Percentiles rank a stretch among this genome's conserved stretches.
Conservation (phyloP, 2,888 invertebrate genomes). For the Carabus problematicus region DNA sequence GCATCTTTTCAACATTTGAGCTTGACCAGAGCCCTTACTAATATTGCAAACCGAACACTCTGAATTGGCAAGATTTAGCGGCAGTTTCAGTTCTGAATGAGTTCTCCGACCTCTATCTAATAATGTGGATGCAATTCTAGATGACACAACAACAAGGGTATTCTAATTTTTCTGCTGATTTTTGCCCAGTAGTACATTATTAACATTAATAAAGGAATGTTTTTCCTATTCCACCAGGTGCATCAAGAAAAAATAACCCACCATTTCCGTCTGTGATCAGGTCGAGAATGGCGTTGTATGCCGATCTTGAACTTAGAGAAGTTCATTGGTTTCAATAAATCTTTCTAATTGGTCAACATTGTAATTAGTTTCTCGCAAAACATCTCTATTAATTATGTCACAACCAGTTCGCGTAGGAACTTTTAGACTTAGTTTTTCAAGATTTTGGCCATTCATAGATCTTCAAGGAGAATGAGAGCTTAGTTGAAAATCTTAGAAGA, state of each 20-base stretch:
- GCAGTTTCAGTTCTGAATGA: conserved; percentile 55
- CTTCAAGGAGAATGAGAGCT: conserved; percentile 9
- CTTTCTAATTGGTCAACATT: background rate
- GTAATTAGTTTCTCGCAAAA: background rate
- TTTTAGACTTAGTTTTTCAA: background rate
- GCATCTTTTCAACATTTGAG: conserved; percentile 18
- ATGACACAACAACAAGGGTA: conserved; percentile 49
- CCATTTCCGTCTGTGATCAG: conserved; percentile 34
- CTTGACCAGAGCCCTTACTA: conserved; percentile 44
- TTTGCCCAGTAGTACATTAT: conserved; percentile 52
- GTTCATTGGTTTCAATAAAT: background rate
- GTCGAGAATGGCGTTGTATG: conserved; percentile 39
- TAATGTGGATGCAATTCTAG: conserved; percentile 59
- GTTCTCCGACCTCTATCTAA: conserved; percentile 54
- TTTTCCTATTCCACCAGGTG: conserved; percentile 54
- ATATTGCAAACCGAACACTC: conserved; percentile 50
- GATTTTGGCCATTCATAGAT: background rate
- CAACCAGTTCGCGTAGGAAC: too few species aligned
- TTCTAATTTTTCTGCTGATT: conserved; percentile 50
- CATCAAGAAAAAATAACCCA: conserved; percentile 47
- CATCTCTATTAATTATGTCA: background rate
- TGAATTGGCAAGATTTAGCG: conserved; percentile 35
- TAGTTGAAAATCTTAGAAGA: background rate
- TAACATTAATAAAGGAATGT: conserved; percentile 56
- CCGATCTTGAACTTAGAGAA: conserved; percentile 11